These are phyloP conservation scores for Passer domesticus DNA, from an alignment of 2,113 vertebrate species.

Conservation along the genomic window DNA sequence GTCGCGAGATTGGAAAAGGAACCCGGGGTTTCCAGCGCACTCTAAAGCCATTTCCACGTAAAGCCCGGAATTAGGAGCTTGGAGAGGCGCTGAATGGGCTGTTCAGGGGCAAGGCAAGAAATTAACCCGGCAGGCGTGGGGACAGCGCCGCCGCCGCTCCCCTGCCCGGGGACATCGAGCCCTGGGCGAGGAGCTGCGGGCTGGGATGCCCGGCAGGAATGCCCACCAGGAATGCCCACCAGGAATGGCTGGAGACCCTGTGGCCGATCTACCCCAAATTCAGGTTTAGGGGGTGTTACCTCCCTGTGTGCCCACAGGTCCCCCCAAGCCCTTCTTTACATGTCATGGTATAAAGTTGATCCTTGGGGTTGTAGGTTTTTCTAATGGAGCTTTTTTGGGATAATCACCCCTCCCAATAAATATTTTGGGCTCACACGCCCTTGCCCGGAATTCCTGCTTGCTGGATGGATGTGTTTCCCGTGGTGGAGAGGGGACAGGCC, in stretches of 20 bases:
- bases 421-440: accelerated
- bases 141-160: background rate
- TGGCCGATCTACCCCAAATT: accelerated
- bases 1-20: conserved; percentile 9
- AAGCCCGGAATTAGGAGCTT: conserved; percentile 15
- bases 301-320: accelerated
- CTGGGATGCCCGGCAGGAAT: background rate
- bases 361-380: background rate
- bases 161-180: background rate
- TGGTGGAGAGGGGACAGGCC: background rate
- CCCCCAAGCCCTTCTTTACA: background rate
- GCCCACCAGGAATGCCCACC: background rate
- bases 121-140: background rate
- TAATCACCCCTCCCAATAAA: accelerated
- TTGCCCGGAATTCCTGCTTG: background rate
- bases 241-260: background rate
- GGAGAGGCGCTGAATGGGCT: conserved; percentile 5
- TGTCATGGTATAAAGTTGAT: accelerated
- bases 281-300: accelerated
- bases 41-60: conserved; percentile 32
- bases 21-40: conserved; percentile 8
- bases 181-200: background rate
- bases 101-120: background rate
- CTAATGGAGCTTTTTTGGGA: accelerated
- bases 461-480: background rate